Conservation (phyloP, 2,888 invertebrate species). For the Creontiades dilutus region DNA sequence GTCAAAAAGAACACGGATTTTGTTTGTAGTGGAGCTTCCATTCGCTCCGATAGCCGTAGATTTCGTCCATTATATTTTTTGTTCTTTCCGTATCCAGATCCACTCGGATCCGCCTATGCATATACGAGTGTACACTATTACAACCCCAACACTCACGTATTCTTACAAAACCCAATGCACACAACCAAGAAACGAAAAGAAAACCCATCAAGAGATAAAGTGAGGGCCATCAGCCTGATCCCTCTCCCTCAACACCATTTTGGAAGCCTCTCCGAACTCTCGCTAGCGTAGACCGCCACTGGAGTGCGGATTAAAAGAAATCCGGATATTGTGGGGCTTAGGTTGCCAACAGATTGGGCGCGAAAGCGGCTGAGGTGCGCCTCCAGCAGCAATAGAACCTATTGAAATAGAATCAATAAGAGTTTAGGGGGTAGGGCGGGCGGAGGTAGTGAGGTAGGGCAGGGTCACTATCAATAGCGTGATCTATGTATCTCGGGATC, state of each 20-base stretch:
- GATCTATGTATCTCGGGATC: constrained; percentile 59
- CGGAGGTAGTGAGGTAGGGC: neutral
- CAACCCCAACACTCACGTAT: too few relatives aligned
- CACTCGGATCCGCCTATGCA: too few relatives aligned
- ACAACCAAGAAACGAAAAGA: too few relatives aligned
- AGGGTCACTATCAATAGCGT: constrained; percentile 44
- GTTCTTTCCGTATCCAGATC: too few relatives aligned
- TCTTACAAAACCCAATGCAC: too few relatives aligned
- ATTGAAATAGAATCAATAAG: constrained; percentile 40
- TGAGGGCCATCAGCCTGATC: constrained; percentile 16
- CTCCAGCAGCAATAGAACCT: neutral
- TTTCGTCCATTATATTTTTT: too few relatives aligned
- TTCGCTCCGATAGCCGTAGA: too few relatives aligned
- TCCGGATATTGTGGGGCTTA: constrained; percentile 42
- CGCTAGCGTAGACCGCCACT: neutral
- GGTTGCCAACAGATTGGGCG: constrained; percentile 17
- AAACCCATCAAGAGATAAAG: neutral
- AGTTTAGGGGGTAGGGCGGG: neutral
- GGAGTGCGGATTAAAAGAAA: constrained; percentile 20
- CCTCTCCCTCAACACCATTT: neutral
- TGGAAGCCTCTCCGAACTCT: constrained; percentile 10
- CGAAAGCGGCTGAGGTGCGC: constrained; percentile 17
- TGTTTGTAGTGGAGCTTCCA: too few relatives aligned
- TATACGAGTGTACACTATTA: too few relatives aligned
- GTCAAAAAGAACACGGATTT: too few relatives aligned